Evolutionary conservation across 1,140 invertebrate genomes (phyloP).

Genomic region (Hycleus cichorii): DNA sequence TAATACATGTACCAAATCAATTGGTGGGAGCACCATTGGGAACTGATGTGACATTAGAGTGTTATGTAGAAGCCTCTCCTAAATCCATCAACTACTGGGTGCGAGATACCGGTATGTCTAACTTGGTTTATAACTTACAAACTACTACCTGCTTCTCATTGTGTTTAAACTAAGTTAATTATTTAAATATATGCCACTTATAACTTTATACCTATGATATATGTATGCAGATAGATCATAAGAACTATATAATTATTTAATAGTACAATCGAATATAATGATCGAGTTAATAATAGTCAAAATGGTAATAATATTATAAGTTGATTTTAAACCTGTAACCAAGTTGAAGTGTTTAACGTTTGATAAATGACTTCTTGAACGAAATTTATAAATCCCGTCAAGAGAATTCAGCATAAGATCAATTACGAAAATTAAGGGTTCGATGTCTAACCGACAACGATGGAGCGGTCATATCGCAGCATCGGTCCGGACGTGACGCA

Average conservation of each 20-base stretch:
- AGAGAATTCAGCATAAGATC: slow-evolving; percentile 20
- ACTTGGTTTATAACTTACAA: slow-evolving; percentile 16
- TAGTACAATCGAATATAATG: too few relatives aligned
- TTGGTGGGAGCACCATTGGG: slow-evolving; percentile 78
- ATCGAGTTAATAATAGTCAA: too few relatives aligned
- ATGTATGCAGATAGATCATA: too few relatives aligned
- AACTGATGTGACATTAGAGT: slow-evolving; percentile 81
- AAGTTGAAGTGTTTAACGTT: neutral
- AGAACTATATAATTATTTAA: too few relatives aligned
- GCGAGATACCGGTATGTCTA: slow-evolving; percentile 60
- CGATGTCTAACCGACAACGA: slow-evolving; percentile 11
- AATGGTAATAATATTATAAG: too few relatives aligned
- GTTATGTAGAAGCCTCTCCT: slow-evolving; percentile 81
- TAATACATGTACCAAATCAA: slow-evolving; percentile 83
- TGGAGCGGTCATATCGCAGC: slow-evolving; percentile 14
- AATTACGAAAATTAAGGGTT: slow-evolving; percentile 19
- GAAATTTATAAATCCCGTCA: slow-evolving; percentile 25
- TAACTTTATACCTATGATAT: neutral
- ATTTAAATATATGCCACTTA: slow-evolving; percentile 25
- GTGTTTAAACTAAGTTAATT: slow-evolving; percentile 23
- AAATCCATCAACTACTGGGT: slow-evolving; percentile 86
- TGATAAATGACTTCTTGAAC: slow-evolving; percentile 14
- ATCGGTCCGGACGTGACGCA: slow-evolving; percentile 26
- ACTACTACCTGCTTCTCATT: slow-evolving; percentile 8
- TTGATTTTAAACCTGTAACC: too few relatives aligned